Conservation (phyloP, 2,113 vertebrate genomes). For the Girardinichthys multiradiatus region DNA sequence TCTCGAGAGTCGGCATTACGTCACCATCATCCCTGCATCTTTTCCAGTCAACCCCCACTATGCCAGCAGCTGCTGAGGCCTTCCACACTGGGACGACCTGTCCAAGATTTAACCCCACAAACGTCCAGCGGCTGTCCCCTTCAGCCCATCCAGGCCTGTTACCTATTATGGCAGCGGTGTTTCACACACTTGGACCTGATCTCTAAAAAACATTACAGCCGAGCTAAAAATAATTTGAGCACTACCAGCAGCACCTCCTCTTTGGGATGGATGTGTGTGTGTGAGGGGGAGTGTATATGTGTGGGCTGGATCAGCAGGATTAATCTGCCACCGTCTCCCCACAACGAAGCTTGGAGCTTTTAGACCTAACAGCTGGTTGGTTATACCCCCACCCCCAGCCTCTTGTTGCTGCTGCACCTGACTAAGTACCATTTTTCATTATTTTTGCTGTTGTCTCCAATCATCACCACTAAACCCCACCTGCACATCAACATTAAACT, state of each 20-base stretch:
- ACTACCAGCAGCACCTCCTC: conserved; percentile 36
- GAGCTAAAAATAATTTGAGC: conserved; percentile 46
- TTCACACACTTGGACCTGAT: conserved; percentile 29
- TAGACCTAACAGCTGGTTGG: conserved; percentile 64
- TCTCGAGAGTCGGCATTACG: conserved; percentile 24
- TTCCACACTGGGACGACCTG: conserved; percentile 40
- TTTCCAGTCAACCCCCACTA: conserved; percentile 2
- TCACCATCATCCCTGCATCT: conserved; percentile 23
- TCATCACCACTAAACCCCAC: neutral
- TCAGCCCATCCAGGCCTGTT: conserved; percentile 30
- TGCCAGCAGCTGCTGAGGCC: conserved; percentile 36
- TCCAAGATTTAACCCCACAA: conserved; percentile 60
- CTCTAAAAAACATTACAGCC: conserved; percentile 37
- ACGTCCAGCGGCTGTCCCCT: neutral
- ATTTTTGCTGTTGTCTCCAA: neutral
- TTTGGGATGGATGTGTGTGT: conserved; percentile 39
- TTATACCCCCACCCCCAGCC: neutral
- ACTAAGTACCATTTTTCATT: neutral
- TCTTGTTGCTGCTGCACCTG: neutral
- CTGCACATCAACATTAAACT: neutral
- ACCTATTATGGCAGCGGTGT: conserved; percentile 47
- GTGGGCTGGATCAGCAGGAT: conserved; percentile 69
- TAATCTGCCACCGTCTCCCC: conserved; percentile 68
- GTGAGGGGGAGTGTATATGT: conserved; percentile 34
- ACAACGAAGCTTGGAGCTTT: conserved; percentile 47